Percentiles rank a stretch among this genome's conserved stretches.
These are phyloP conservation scores for Sinohyriopsis cumingii DNA, from an alignment of 2,888 invertebrate species.

Conservation along the genomic window DNA sequence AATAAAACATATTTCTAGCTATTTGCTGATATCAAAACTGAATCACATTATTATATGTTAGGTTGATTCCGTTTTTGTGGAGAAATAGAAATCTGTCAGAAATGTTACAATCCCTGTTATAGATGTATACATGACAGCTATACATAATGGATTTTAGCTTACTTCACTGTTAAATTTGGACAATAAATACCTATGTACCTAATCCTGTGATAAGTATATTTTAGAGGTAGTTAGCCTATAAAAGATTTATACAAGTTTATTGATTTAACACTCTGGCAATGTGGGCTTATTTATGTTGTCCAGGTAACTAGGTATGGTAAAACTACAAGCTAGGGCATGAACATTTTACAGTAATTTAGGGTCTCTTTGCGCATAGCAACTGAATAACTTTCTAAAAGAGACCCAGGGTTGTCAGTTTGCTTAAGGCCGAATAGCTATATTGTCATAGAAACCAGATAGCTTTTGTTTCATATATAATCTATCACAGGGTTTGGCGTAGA, in stretches of 20 bases:
- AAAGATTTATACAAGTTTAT: constrained; percentile 60
- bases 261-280: constrained; percentile 39
- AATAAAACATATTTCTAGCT: no score
- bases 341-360: no score
- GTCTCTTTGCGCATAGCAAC: constrained; percentile 17
- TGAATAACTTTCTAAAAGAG: constrained; percentile 16
- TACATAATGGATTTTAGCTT: no score
- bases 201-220: constrained; percentile 41
- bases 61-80: no score
- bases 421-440: constrained; percentile 21
- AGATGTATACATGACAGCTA: no score
- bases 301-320: constrained; percentile 28
- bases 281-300: constrained; percentile 38
- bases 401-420: constrained; percentile 6
- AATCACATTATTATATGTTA: no score
- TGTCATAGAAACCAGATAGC: constrained; percentile 41
- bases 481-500: constrained; percentile 29
- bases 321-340: constrained; percentile 2
- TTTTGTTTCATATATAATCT: constrained; percentile 40
- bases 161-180: no score
- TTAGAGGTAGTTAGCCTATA: constrained; percentile 43
- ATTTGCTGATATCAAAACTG: no score
- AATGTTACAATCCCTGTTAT: no score
- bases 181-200: not conserved
- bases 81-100: no score